Evolutionary conservation across 2,797 vertebrate species (phyloP), one percentile per base, ranked within the genome.

Genomic region (Alectoris magna): DNA sequence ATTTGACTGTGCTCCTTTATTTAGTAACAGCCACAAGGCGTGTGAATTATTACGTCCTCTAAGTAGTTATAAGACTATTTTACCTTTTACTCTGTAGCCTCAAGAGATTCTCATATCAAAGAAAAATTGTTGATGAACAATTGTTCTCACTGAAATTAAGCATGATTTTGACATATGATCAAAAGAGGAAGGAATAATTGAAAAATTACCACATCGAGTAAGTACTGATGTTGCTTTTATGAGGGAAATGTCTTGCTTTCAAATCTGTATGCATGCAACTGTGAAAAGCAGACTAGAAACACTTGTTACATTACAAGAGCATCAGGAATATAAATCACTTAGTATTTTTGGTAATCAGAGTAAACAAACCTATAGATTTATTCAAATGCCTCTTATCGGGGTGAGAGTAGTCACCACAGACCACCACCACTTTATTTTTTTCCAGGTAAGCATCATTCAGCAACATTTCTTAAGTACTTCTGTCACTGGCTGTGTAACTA

Each of bases 1-100:
- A 60, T 88, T 84, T 96, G 55, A 74, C 10, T 23, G 3, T 12
- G 22, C 31, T 63, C n/a, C 59, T 87, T 89, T 86, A 88, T 74
- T 94, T 59, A 81, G 75, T 80, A 84, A 44, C 24, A 53, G 11
- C 1, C 11, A 44, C 9, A 29, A 4, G 31, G 46, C 7, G 15
- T 71, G 58, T 63, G 64, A 83, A 73, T 93, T 69, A 72, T 39
- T 78, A 87, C 46, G 24, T 67, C 76, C 43, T 56, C 39, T 63
- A 56, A 41, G 74, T 19, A 85, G 34, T 71, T 69, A 62, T 63
- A 62, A 8, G 19, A 63, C 5, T 67, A 34, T 86, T 88, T 91
- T 70, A 56, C 36, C 23, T 85, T 48, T 55, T 51, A 46, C 8
- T 74, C 23, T 51, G 18, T 38, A 74, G 49, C 39, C 43, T 91